Evolutionary conservation across 2,797 vertebrate genomes (phyloP).

Genomic region (Sternarchorhynchus goeldii): DNA sequence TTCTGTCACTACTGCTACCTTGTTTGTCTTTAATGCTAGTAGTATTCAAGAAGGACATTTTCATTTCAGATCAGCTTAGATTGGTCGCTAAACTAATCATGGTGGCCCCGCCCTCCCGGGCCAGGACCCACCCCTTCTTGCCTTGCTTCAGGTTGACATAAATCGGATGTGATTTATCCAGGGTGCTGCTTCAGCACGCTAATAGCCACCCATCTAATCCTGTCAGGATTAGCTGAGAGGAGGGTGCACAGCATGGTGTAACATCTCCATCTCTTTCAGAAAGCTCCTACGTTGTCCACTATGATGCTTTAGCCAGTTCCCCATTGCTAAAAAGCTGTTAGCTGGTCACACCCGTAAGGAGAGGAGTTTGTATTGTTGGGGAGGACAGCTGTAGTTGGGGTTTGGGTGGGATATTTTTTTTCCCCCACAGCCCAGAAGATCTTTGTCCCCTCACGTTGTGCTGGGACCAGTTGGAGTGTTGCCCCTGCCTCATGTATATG

Average conservation of each 20-base stretch:
- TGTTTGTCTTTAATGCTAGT: not conserved
- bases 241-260: slow-evolving; percentile 62
- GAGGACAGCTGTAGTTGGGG: not conserved
- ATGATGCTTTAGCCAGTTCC: not conserved
- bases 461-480: slow-evolving; percentile 8
- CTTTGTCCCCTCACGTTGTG: not conserved
- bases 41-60: not conserved
- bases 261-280: slow-evolving; percentile 33
- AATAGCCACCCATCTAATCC: slow-evolving; percentile 85
- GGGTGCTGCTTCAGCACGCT: slow-evolving; percentile 74
- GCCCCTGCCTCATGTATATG: not conserved
- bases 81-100: slow-evolving; percentile 17
- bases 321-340: slow-evolving; percentile 7
- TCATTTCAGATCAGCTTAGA: not conserved
- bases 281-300: slow-evolving; percentile 31
- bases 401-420: not conserved
- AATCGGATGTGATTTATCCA: slow-evolving; percentile 72
- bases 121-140: not conserved
- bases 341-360: not conserved
- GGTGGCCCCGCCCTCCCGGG: slow-evolving; percentile 11
- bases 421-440: not conserved
- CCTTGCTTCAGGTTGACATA: slow-evolving; percentile 46
- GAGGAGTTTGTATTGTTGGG: slow-evolving; percentile 9
- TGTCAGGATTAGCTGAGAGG: slow-evolving; percentile 67
- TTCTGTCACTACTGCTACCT: not conserved